Conservation (phyloP, 2,797 vertebrate species). For the Monodelphis domestica region DNA sequence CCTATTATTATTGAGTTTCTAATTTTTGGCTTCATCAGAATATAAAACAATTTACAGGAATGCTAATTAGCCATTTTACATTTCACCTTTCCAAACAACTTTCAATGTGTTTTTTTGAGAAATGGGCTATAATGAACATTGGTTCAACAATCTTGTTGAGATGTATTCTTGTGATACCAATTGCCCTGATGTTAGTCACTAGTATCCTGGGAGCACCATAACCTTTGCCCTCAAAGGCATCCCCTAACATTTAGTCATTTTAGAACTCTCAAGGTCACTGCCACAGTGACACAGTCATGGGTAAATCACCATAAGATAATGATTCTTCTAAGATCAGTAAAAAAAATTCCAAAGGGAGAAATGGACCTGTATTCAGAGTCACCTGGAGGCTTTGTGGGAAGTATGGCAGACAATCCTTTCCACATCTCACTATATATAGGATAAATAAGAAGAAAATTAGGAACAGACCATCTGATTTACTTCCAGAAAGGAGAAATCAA, state of each 20-base stretch:
- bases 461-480: not conserved
- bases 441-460: not conserved
- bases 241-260: not conserved
- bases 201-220: not conserved
- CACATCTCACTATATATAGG: not conserved
- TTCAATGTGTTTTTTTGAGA: not conserved
- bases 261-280: not conserved
- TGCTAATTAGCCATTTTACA: not conserved
- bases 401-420: not conserved
- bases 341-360: not conserved
- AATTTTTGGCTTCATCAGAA: not conserved
- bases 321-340: not conserved
- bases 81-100: not conserved
- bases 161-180: not conserved
- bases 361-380: not conserved
- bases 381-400: not conserved
- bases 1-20: not conserved
- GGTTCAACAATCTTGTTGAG: not conserved
- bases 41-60: not conserved
- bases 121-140: not conserved
- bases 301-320: not conserved
- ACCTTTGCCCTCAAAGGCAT: not conserved
- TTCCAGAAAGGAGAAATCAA: not conserved
- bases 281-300: no score
- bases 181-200: not conserved